Conservation (phyloP, 2,113 vertebrate species). For the Chrysemys picta region DNA sequence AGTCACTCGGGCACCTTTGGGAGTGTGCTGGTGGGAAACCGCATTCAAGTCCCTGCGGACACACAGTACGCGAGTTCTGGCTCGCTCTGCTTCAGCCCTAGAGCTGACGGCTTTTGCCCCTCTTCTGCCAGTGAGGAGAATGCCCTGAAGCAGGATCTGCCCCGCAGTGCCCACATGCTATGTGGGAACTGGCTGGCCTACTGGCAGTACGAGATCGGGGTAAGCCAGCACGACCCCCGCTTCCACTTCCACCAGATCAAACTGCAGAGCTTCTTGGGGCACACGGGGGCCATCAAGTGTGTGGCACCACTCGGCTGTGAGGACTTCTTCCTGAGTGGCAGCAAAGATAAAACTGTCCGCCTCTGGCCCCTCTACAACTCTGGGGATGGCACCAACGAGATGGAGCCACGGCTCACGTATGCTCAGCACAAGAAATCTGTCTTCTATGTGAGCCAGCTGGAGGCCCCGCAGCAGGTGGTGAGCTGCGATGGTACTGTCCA, state of each 20-base stretch:
- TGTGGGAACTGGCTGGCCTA: constrained; percentile 98
- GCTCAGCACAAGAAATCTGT: constrained; percentile 91
- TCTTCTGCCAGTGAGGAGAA: constrained; percentile 82
- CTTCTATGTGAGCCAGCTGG: constrained; percentile 93
- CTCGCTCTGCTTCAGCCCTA: constrained; percentile 68
- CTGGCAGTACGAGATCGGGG: constrained; percentile 98
- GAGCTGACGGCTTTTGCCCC: constrained; percentile 70
- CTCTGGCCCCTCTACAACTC: constrained; percentile 96
- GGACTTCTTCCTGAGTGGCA: constrained; percentile 96
- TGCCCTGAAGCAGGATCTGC: constrained; percentile 90
- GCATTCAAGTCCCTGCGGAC: constrained; percentile 91
- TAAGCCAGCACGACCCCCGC: constrained; percentile 93
- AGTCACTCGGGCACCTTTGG: constrained; percentile 94
- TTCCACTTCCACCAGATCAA: constrained; percentile 99
- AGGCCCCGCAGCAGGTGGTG: constrained; percentile 90
- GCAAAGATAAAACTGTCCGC: constrained; percentile 96
- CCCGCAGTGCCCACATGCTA: constrained; percentile 87
- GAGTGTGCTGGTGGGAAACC: constrained; percentile 93
- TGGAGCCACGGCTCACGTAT: constrained; percentile 87
- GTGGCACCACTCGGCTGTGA: constrained; percentile 89
- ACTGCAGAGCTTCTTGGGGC: constrained; percentile 94
- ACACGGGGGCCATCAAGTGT: constrained; percentile 91
- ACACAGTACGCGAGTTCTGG: constrained; percentile 63
- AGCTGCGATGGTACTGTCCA: constrained; percentile 97
- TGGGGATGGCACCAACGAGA: constrained; percentile 90